Evolutionary conservation across 2,888 invertebrate species (phyloP).

Genomic region (Amphipyra tragopoginis): DNA sequence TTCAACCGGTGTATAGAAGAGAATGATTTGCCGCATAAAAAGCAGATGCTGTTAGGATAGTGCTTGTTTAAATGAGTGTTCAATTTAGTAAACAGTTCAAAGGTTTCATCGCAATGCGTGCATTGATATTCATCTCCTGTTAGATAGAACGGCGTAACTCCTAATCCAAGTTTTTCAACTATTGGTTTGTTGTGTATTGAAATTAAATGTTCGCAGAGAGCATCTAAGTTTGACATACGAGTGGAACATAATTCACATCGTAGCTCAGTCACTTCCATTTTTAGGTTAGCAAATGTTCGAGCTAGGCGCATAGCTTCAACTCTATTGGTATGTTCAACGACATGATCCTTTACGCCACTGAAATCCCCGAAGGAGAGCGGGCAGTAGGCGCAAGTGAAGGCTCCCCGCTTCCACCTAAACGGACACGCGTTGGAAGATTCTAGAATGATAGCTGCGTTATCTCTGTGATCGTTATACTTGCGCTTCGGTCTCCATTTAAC

Average conservation of each 20-base stretch:
- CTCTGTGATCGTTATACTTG: slow-evolving; percentile 83
- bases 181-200: slow-evolving; percentile 73
- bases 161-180: slow-evolving; percentile 68
- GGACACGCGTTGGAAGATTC: slow-evolving; percentile 82
- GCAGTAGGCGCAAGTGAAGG: slow-evolving; percentile 80
- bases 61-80: slow-evolving; percentile 83
- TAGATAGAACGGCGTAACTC: slow-evolving; percentile 77
- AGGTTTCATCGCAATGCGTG: slow-evolving; percentile 72
- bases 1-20: slow-evolving; percentile 73
- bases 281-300: slow-evolving; percentile 69
- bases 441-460: slow-evolving; percentile 81
- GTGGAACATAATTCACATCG: slow-evolving; percentile 75
- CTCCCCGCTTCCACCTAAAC: slow-evolving; percentile 81
- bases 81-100: slow-evolving; percentile 76
- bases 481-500: slow-evolving; percentile 79
- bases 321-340: slow-evolving; percentile 70
- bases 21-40: slow-evolving; percentile 81
- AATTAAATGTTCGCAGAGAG: slow-evolving; percentile 74
- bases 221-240: slow-evolving; percentile 66
- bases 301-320: slow-evolving; percentile 72
- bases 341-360: slow-evolving; percentile 71
- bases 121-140: slow-evolving; percentile 71
- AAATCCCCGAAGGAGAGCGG: slow-evolving; percentile 76
- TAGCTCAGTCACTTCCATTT: slow-evolving; percentile 78
- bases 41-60: slow-evolving; percentile 81